These are phyloP conservation scores for Mythimna impura DNA, from an alignment of 2,888 invertebrate species.

Conservation along the genomic window DNA sequence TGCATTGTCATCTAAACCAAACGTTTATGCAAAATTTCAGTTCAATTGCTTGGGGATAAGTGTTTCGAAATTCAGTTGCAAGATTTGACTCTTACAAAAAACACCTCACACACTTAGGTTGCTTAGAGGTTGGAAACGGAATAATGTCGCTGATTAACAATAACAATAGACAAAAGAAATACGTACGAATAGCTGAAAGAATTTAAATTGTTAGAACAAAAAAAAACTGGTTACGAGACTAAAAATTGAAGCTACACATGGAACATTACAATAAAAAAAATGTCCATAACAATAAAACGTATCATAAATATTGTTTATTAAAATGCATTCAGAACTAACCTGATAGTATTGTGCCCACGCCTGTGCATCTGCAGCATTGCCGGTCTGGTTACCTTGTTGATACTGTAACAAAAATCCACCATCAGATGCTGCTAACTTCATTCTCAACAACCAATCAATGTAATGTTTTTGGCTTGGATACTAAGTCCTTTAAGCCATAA, in stretches of 20 bases:
- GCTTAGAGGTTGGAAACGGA: neutral
- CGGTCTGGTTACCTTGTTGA: conserved; percentile 71
- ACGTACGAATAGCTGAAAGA: conserved; percentile 38
- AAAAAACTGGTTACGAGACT: neutral
- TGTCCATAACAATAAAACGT: neutral
- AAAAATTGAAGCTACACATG: neutral
- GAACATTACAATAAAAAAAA: neutral
- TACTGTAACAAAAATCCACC: conserved; percentile 67
- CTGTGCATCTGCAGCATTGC: conserved; percentile 77
- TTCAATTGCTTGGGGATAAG: neutral
- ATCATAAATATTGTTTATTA: neutral
- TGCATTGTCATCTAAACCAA: neutral
- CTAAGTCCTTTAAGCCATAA: too few species aligned
- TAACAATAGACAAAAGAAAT: neutral
- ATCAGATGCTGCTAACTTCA: conserved; percentile 1
- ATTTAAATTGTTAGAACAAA: neutral
- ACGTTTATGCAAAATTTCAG: neutral
- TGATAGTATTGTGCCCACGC: conserved; percentile 89
- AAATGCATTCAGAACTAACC: conserved; percentile 67
- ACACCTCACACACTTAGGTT: too few species aligned
- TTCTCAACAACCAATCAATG: neutral
- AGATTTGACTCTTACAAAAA: neutral
- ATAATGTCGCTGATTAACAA: neutral
- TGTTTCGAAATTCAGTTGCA: neutral
- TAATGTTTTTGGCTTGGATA: too few species aligned